phyloP scores from a whole-genome alignment of 1,140 invertebrate species.

The Drosophila saltans region DNA sequence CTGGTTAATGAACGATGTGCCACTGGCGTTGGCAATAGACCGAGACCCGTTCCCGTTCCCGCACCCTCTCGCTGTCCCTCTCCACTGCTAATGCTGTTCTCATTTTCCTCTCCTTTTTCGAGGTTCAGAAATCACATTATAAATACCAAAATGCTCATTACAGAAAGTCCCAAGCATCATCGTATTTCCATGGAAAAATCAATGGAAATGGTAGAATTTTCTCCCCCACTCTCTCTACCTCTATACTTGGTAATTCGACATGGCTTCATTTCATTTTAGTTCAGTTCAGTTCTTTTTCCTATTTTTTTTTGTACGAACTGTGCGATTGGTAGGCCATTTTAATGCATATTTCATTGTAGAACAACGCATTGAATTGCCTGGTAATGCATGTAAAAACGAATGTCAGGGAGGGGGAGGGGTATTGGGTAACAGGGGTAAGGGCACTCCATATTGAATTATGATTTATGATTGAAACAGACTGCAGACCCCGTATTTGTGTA shows the following conservation, averaged over 20 bases:
- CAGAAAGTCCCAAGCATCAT: constrained; percentile 12
- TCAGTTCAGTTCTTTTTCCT: constrained; percentile 13
- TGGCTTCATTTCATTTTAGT: constrained; percentile 29
- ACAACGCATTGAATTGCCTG: constrained; percentile 58
- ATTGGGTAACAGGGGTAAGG: constrained; percentile 24
- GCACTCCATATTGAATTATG: constrained; percentile 80
- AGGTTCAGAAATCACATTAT: constrained; percentile 47
- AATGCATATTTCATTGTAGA: constrained; percentile 76
- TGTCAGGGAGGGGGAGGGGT: constrained; percentile 1
- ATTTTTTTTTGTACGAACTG: constrained; percentile 46
- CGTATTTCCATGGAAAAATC: constrained; percentile 57
- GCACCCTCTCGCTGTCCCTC: background rate
- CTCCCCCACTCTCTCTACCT: constrained; percentile 4
- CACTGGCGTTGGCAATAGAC: constrained; percentile 40
- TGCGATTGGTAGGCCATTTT: constrained; percentile 66
- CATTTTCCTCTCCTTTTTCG: background rate
- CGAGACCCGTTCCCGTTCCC: background rate
- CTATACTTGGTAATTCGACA: constrained; percentile 52
- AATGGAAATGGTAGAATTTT: constrained; percentile 8
- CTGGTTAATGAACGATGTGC: constrained; percentile 65
- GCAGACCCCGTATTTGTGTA: constrained; percentile 39
- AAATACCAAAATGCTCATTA: constrained; percentile 30
- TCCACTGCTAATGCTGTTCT: background rate
- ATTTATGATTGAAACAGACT: constrained; percentile 78
- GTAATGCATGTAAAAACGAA: constrained; percentile 51